phyloP scores from a whole-genome alignment of 2,888 invertebrate species.

The Acleris holmiana region DNA sequence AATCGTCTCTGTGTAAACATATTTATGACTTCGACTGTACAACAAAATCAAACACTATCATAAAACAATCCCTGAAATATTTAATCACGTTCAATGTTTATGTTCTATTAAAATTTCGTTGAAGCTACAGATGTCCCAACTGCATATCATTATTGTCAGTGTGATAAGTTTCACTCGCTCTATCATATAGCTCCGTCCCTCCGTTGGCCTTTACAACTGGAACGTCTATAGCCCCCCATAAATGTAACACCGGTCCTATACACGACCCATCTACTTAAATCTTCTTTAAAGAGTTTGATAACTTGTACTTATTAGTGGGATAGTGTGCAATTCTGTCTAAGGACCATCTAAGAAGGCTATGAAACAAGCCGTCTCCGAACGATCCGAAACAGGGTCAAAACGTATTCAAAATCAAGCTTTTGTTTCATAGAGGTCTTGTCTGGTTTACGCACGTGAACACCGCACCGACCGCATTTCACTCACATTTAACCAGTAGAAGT shows the following conservation, averaged over 20 bases:
- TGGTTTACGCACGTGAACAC: background rate
- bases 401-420: constrained; percentile 22
- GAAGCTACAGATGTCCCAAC: constrained; percentile 7
- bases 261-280: constrained; percentile 21
- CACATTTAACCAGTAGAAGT: too few relatives aligned
- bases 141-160: background rate
- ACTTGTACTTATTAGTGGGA: constrained; percentile 28
- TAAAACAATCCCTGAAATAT: constrained; percentile 27
- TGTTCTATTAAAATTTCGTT: constrained; percentile 11
- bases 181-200: constrained; percentile 3
- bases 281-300: constrained; percentile 16
- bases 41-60: constrained; percentile 55
- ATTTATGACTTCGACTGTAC: too few relatives aligned
- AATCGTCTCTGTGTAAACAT: too few relatives aligned
- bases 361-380: constrained; percentile 8
- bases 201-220: constrained; percentile 2
- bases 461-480: constrained; percentile 15
- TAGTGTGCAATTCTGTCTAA: constrained; percentile 34
- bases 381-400: constrained; percentile 27
- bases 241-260: constrained; percentile 14
- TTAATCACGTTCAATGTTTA: constrained; percentile 11
- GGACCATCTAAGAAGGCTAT: constrained; percentile 20
- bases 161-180: constrained; percentile 1
- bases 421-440: constrained; percentile 25
- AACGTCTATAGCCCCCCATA: background rate